Evolutionary conservation across 1,140 invertebrate species (phyloP).

Genomic region (Hyposmocoma kahamanoa): DNA sequence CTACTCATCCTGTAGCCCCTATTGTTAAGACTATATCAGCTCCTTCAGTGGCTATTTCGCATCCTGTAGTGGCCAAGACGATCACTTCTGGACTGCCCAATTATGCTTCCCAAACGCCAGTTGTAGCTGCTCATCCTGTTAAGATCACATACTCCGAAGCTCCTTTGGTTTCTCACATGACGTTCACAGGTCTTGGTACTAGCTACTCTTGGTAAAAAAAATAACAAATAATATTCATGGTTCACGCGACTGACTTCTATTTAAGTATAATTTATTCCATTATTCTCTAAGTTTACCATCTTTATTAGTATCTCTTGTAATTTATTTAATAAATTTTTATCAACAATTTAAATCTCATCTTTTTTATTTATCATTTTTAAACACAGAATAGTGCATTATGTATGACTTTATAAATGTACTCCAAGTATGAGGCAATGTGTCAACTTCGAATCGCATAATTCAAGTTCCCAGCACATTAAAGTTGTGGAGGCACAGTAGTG

Average conservation of each 20-base stretch:
- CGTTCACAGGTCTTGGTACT: constrained; percentile 28
- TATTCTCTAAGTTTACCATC: neutral
- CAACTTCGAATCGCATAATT: neutral
- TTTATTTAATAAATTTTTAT: constrained; percentile 1
- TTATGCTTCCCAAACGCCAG: constrained; percentile 10
- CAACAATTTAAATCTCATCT: no score
- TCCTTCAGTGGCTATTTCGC: constrained; percentile 7
- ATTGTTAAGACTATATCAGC: constrained; percentile 8
- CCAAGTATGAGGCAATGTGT: constrained; percentile 1
- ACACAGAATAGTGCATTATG: neutral
- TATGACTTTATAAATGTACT: neutral
- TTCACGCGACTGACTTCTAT: constrained; percentile 29
- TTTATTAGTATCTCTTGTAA: no score
- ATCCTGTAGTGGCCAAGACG: constrained; percentile 8
- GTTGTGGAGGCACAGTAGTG: constrained; percentile 4
- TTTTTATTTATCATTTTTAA: neutral
- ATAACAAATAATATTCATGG: neutral
- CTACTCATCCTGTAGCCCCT: constrained; percentile 1
- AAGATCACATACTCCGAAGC: constrained; percentile 27
- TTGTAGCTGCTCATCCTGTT: constrained; percentile 4
- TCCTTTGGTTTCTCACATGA: constrained; percentile 29
- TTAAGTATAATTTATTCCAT: constrained; percentile 24
- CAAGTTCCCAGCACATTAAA: neutral
- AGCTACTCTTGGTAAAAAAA: constrained; percentile 34
- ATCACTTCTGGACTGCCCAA: constrained; percentile 12